Evolutionary conservation across 2,797 vertebrate genomes (phyloP).

Genomic region (Hydrolagus colliei): DNA sequence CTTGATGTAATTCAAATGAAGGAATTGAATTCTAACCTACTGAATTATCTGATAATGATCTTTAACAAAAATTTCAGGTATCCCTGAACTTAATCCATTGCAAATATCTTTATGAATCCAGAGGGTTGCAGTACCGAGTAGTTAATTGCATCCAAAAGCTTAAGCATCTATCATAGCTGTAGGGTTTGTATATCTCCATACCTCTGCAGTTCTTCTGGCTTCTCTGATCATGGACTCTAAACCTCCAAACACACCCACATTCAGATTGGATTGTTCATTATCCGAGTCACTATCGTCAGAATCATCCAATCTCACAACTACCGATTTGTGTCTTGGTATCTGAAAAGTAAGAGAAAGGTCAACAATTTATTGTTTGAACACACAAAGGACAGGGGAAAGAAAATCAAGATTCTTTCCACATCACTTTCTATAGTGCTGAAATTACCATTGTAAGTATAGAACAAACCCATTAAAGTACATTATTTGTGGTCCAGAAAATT

Average conservation of each 20-base stretch:
- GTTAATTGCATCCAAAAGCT: neutral
- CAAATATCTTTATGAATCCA: neutral
- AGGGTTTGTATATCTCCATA: slow-evolving; percentile 37
- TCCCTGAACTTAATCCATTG: neutral
- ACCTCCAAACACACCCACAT: slow-evolving; percentile 73
- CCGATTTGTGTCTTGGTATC: slow-evolving; percentile 90
- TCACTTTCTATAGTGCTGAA: no score
- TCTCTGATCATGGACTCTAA: slow-evolving; percentile 98
- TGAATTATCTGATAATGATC: neutral
- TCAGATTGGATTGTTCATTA: slow-evolving; percentile 62
- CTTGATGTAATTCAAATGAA: neutral
- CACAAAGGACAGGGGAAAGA: neutral
- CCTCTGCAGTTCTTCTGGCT: slow-evolving; percentile 87
- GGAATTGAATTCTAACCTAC: no score
- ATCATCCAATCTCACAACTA: slow-evolving; percentile 84
- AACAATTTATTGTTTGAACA: slow-evolving; percentile 1
- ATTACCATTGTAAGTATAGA: no score
- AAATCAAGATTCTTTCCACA: no score
- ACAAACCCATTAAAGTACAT: no score
- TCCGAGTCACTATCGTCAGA: slow-evolving; percentile 94
- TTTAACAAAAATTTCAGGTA: neutral
- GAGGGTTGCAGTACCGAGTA: neutral
- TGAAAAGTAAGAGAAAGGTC: slow-evolving; percentile 43
- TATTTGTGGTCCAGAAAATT: no score
- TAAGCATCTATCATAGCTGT: neutral